Evolutionary conservation across 2,888 invertebrate species (phyloP).

Genomic region (Steinernema carpocapsae): DNA sequence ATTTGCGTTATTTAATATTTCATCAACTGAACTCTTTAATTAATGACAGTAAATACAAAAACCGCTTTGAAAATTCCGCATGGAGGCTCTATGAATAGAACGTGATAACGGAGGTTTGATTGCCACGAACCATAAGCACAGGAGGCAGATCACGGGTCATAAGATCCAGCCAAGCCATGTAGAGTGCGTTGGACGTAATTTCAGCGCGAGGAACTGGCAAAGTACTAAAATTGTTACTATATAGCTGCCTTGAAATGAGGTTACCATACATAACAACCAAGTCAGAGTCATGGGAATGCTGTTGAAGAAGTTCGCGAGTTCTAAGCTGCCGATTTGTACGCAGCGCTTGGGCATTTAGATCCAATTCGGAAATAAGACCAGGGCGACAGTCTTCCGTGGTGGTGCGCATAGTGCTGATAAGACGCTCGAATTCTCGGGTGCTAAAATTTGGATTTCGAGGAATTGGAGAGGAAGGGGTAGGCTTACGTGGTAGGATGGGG

Average conservation of each 20-base stretch:
- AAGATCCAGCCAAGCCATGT: conserved; percentile 94
- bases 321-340: conserved; percentile 82
- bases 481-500: conserved; percentile 80
- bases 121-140: conserved; percentile 75
- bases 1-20: too few species aligned
- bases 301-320: conserved; percentile 81
- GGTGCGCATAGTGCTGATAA: conserved; percentile 23
- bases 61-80: conserved; percentile 12
- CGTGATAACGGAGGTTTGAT: conserved; percentile 73
- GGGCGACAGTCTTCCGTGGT: conserved; percentile 5
- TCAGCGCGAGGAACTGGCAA: conserved; percentile 91
- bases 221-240: conserved; percentile 74
- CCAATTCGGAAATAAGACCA: conserved; percentile 48
- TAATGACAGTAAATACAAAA: neutral
- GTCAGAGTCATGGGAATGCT: conserved; percentile 81
- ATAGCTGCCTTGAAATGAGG: neutral
- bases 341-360: conserved; percentile 42
- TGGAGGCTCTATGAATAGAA: conserved; percentile 70
- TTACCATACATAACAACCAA: conserved; percentile 84
- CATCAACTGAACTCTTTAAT: neutral
- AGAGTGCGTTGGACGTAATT: conserved; percentile 83
- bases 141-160: conserved; percentile 87
- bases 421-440: conserved; percentile 34
- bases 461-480: conserved; percentile 18
- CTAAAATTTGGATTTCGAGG: conserved; percentile 17